A percentile compares a stretch with the other conserved stretches of the same genome.
Conservation (phyloP, 2,888 invertebrate genomes). For the Sinodicranocentrus sp. region DNA sequence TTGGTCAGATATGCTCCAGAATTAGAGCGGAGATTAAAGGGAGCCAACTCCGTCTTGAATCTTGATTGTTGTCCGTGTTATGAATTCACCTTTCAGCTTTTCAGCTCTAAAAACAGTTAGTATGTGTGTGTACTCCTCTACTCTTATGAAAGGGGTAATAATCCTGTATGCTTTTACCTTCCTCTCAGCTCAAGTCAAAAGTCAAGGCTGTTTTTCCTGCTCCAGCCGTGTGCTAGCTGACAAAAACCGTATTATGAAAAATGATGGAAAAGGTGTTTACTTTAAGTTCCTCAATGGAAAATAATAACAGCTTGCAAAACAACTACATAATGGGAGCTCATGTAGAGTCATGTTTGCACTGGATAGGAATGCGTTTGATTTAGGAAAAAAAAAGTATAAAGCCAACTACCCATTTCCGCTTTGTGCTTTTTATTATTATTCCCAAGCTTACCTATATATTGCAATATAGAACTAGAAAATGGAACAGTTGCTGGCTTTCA, state of each 20-base stretch:
- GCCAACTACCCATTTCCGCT: conserved; percentile 27
- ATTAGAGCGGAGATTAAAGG: conserved; percentile 63
- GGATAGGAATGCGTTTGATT: not conserved
- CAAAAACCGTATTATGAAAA: conserved; percentile 20
- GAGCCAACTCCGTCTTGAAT: conserved; percentile 44
- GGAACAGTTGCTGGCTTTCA: too few relatives aligned
- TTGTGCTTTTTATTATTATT: not conserved
- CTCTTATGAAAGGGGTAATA: too few relatives aligned
- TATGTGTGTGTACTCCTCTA: too few relatives aligned
- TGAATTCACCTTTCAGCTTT: not conserved
- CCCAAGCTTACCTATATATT: too few relatives aligned
- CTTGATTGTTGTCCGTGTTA: conserved; percentile 41
- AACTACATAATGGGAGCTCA: not conserved
- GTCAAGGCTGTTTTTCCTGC: conserved; percentile 60
- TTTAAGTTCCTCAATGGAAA: conserved; percentile 32
- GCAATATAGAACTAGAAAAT: too few relatives aligned
- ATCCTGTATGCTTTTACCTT: too few relatives aligned
- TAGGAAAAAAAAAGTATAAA: conserved; percentile 1
- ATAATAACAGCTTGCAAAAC: conserved; percentile 14
- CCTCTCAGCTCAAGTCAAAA: conserved; percentile 21
- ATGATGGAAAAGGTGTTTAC: conserved; percentile 57
- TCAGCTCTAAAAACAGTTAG: not conserved
- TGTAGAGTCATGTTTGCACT: not conserved
- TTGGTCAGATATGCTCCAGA: conserved; percentile 45
- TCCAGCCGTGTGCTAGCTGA: not conserved